Conservation (phyloP, 1,140 invertebrate genomes). For the Manduca sexta region DNA sequence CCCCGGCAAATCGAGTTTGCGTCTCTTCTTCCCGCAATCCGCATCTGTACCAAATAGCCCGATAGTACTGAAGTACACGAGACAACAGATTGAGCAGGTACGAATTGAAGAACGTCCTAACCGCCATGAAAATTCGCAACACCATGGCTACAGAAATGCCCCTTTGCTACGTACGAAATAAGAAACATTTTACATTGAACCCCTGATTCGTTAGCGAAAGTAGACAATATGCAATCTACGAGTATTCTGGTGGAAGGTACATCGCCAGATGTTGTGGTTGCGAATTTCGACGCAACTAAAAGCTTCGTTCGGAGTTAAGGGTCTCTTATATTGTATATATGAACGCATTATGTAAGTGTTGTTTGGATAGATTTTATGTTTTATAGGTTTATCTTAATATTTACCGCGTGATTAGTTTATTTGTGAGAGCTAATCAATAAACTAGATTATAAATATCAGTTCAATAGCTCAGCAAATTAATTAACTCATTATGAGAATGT, state of each 20-base stretch:
- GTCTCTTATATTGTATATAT: slow-evolving; percentile 27
- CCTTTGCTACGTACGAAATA: slow-evolving; percentile 7
- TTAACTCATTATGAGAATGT: no score
- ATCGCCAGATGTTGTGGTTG: slow-evolving; percentile 64
- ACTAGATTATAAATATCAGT: no score
- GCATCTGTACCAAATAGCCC: slow-evolving; percentile 58
- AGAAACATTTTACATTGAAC: slow-evolving; percentile 11
- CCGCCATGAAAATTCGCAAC: slow-evolving; percentile 22
- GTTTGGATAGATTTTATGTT: background rate
- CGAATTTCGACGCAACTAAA: slow-evolving; percentile 63
- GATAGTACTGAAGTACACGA: slow-evolving; percentile 46
- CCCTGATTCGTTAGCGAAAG: slow-evolving; percentile 28
- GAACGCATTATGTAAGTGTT: slow-evolving; percentile 12
- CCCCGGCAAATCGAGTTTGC: slow-evolving; percentile 51
- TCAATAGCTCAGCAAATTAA: no score
- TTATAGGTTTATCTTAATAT: background rate
- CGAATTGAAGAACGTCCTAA: slow-evolving; percentile 33
- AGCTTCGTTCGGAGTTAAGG: slow-evolving; percentile 47
- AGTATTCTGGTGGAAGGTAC: slow-evolving; percentile 45
- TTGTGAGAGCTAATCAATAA: no score
- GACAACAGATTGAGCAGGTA: slow-evolving; percentile 61
- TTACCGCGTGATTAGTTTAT: no score
- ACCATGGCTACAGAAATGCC: slow-evolving; percentile 14
- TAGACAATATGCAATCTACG: slow-evolving; percentile 54
- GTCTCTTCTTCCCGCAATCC: slow-evolving; percentile 44